A percentile compares a stretch with the other conserved stretches of the same genome.
Conservation (phyloP, 1,140 invertebrate genomes). For the Plectus sambesii region DNA sequence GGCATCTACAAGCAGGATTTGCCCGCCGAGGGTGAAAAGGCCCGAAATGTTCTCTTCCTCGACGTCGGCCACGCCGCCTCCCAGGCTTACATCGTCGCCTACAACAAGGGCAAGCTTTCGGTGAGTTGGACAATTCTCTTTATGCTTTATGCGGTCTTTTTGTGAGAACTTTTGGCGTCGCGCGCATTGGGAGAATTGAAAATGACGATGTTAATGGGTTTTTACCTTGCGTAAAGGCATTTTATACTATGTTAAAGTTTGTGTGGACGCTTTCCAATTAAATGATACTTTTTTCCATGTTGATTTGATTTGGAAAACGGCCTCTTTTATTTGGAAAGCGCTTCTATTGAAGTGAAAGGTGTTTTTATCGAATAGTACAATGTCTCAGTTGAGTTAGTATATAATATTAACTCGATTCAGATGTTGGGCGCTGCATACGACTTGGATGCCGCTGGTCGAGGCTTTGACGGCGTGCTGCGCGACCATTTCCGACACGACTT, state of each 20-base stretch:
- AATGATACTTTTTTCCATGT: too few species aligned
- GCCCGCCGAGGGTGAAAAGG: constrained; percentile 68
- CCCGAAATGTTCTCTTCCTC: constrained; percentile 77
- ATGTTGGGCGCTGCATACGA: constrained; percentile 73
- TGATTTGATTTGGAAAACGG: too few species aligned
- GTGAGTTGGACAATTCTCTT: constrained; percentile 44
- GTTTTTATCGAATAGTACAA: too few species aligned
- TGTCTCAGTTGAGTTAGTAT: not conserved
- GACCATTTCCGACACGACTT: constrained; percentile 82
- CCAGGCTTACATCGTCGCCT: constrained; percentile 68
- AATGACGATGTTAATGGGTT: not conserved
- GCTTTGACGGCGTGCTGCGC: constrained; percentile 74
- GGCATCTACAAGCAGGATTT: constrained; percentile 94
- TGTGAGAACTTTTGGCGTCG: not conserved
- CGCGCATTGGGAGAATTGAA: not conserved
- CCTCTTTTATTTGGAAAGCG: too few species aligned
- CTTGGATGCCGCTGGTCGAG: constrained; percentile 72
- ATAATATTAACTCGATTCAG: too few species aligned
- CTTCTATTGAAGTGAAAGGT: constrained; percentile 5
- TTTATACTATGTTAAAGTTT: too few species aligned
- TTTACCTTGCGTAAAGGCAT: too few species aligned
- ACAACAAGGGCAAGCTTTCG: constrained; percentile 85
- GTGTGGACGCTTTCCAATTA: too few species aligned
- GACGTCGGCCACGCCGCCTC: constrained; percentile 72
- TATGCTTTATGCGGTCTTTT: not conserved